Base-by-base conservation (phyloP, 1,140 invertebrate genomes). In the Planococcus citri region DNA sequence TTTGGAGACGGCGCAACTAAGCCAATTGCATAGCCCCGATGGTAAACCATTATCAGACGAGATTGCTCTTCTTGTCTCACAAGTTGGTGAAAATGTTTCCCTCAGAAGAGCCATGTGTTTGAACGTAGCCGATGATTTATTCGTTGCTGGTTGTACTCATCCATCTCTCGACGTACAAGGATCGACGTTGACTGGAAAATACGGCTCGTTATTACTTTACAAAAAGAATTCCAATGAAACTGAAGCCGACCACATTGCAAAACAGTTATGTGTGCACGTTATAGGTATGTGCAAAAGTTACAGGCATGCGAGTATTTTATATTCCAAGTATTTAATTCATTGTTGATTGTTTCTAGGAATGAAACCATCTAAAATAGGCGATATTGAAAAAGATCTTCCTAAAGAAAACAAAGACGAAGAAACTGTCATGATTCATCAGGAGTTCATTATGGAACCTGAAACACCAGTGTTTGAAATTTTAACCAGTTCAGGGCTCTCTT, bases 31-130 rank as follows among this genome's bases (percentile, higher is more conserved):
- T 57, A 76, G 81, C 0, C 71, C 76, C 1, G 85, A 89, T 76
- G 86, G 86, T 1, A 89, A 89, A 76, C 82, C 82, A 1, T 75
- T 97, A 20, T 84, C 82, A 1, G 94, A 97, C 80, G 81, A 89
- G 73, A 79, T 91, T 58, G 94, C 91, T 0, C 77, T 95, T 60
- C 82, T 87, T 14, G 92, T 97, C 75, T 92, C 93, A 1, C 83
- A 80, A 64, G 79, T 97, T 8, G 93, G 94, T 17, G 95, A 97
- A 80, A 97, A 97, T 79, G 88, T 95, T 57, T 78, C 82, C n/a
- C 77, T 94, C 22, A 82, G 86, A 60, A 81, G 93, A 68, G 93
- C 89, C 0, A 79, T 90, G 1, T 88, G 86, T 75, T 83, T 90
- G 74, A 87, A 84, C 76, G 82, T 84, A 0, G 80, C 82, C 71